Base-by-base conservation (phyloP, 30 jellyfish, hydroid and myxozoan species). In the Hydractinia echinata region DNA sequence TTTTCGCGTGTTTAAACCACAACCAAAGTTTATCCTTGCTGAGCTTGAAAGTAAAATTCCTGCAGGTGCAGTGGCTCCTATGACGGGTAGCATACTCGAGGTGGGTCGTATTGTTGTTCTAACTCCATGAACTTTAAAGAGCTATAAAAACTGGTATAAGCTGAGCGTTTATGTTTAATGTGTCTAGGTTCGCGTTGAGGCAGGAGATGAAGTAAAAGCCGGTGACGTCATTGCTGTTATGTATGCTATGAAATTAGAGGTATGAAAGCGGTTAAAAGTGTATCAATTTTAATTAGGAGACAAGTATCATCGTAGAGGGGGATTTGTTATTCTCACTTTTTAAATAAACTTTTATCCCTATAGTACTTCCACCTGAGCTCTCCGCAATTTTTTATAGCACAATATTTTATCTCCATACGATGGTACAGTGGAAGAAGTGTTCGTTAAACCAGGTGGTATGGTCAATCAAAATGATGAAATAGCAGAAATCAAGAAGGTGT, bases 221-320 rank as follows among this genome's bases (percentile, higher is more conserved):
- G 97, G 97, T 19, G 95, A 90, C 48, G 67, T 81, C 18, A 55
- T 90, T 18, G 80, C 85, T 54, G 94, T 90, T 14, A 84, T 90
- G 88, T 93, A 90, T 58, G 97, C 97, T 60, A 90, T 90, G 97
- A 90, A 90, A 71, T 73, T 90, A 82, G 95, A 90, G 84, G 97
- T 90, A 77, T 7, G 76, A 5, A n/a, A n/a, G n/a, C n/a, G n/a
- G n/a, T n/a, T n/a, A 10, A 10, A 15, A 11, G 53, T 14, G 79
- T 13, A 16, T 1, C 44, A 30, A 30, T 30, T 30, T 30, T 30
- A 30, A 14, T 14, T 60, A 16, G 16, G 18, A 14, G 18, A 60
- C 1, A 60, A 13, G 15, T 14, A 60, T 14, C 18, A 60, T 60
- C 18, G 18, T 0, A 60, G 2, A 14, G 70, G 18, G 15, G 70